These are phyloP conservation scores for Dicranocentrus wangi DNA, from an alignment of 2,888 invertebrate species.

Conservation along the genomic window DNA sequence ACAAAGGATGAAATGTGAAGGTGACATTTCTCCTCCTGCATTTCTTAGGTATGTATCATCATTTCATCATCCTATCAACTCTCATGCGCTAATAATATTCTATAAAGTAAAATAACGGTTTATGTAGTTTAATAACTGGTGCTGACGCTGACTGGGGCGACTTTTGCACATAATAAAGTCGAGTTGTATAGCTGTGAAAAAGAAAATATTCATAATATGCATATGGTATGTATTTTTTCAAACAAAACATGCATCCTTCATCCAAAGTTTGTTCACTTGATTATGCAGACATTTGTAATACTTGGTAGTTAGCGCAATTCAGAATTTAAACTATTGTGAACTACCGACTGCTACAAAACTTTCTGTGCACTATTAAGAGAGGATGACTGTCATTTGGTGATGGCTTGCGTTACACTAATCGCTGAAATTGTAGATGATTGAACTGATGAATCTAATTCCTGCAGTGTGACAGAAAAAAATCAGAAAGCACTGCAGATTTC, in stretches of 20 bases:
- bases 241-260: not conserved
- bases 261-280: not conserved
- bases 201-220: not conserved
- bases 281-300: not conserved
- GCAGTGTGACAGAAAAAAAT: not conserved
- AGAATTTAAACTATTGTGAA: not conserved
- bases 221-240: not conserved
- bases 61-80: slow-evolving; percentile 2
- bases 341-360: not conserved
- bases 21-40: slow-evolving; percentile 35
- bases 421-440: slow-evolving; percentile 36
- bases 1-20: slow-evolving; percentile 13
- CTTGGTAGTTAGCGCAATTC: slow-evolving; percentile 24
- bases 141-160: not conserved
- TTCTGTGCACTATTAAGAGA: not conserved
- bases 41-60: slow-evolving; percentile 13
- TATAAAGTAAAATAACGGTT: slow-evolving; percentile 5
- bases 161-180: not conserved
- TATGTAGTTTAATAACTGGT: slow-evolving; percentile 13
- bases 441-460: slow-evolving; percentile 29
- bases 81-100: slow-evolving; percentile 16
- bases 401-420: slow-evolving; percentile 14
- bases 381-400: slow-evolving; percentile 7
- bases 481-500: not conserved
- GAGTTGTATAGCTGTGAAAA: not conserved